Conservation (phyloP, 2,888 invertebrate genomes). For the Hirtodrosophila trivittata region DNA sequence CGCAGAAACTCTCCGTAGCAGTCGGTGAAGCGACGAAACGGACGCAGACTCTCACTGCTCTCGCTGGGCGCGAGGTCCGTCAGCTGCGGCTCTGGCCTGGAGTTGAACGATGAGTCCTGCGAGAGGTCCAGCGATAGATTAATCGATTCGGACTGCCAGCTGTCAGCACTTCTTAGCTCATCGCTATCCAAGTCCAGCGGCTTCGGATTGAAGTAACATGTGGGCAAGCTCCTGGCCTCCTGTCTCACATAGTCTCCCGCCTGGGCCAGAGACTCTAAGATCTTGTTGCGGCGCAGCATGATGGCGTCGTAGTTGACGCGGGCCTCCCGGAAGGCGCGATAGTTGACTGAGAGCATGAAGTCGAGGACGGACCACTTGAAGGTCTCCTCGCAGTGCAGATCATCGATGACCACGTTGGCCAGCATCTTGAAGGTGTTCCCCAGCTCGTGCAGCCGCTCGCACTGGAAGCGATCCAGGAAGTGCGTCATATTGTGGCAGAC, state of each 20-base stretch:
- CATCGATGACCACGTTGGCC: conserved; percentile 29
- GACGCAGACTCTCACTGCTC: no score
- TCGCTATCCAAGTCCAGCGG: no score
- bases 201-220: no score
- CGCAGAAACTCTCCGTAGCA: conserved; percentile 26
- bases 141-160: background rate
- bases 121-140: background rate
- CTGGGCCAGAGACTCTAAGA: conserved; percentile 8
- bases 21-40: background rate
- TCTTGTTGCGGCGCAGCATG: background rate
- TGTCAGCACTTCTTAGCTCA: background rate
- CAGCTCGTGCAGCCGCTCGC: conserved; percentile 21
- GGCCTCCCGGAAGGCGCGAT: conserved; percentile 22
- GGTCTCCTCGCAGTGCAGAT: background rate
- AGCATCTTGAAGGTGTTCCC: conserved; percentile 24
- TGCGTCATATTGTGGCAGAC: conserved; percentile 14
- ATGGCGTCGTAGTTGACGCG: background rate
- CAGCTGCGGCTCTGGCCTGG: no score
- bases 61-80: no score
- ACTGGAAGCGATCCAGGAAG: conserved; percentile 37
- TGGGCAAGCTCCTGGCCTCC: background rate
- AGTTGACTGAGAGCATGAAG: conserved; percentile 49
- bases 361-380: conserved; percentile 36
- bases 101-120: no score
- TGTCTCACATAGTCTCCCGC: background rate